Conservation (phyloP, 2,113 vertebrate genomes). For the Melozone crissalis region DNA sequence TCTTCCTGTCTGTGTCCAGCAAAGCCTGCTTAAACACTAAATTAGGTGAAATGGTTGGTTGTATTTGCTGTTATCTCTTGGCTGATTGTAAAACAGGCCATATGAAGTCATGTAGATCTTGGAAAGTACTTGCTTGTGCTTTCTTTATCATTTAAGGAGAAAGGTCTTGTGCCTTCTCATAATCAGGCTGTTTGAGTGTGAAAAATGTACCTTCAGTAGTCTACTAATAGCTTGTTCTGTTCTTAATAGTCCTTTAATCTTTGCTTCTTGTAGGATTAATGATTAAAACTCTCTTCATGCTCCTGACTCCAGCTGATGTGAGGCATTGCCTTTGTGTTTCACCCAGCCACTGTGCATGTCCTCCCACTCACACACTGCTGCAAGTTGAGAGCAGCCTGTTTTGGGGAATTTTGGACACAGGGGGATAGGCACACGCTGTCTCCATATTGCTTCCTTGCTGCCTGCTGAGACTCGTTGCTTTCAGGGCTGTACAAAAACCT, state of each 20-base stretch:
- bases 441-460: background rate
- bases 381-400: background rate
- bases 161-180: background rate
- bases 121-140: background rate
- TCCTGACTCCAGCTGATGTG: background rate
- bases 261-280: slow-evolving; percentile 9
- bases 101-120: background rate
- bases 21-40: background rate
- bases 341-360: background rate
- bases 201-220: background rate
- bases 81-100: background rate
- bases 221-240: background rate
- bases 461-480: background rate
- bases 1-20: background rate
- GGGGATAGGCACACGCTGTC: background rate
- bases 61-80: background rate
- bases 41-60: background rate
- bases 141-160: background rate
- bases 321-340: background rate
- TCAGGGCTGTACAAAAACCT: background rate
- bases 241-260: slow-evolving; percentile 1
- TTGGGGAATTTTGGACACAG: background rate
- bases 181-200: background rate
- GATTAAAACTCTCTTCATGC: background rate
- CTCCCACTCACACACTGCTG: background rate